Evolutionary conservation across 2,888 invertebrate genomes (phyloP), one percentile per base, ranked within the genome.

Genomic region (Dynastes hyllus): DNA sequence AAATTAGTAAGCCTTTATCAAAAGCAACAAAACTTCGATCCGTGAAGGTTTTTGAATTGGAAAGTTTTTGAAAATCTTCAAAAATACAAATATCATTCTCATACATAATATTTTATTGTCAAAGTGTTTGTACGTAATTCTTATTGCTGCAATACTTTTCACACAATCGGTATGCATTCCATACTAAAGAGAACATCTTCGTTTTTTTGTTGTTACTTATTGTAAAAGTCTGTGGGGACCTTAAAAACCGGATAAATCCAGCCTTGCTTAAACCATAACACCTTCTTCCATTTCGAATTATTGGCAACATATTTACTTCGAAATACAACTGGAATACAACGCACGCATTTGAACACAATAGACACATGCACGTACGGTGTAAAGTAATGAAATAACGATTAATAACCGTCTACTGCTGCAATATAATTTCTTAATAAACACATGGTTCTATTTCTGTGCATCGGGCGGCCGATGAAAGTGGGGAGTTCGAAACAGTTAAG

Each of bases 371-470:
- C 8, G 32, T 8, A 37, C 37, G 37, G 6, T n/a, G 51, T 9
- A 11, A 11, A 32, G 32, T 4, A 71, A 71, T 55, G 32, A 71
- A 29, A 71, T n/a, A 37, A 71, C 29, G 55, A 71, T 71, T 71
- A 37, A 71, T 58, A 58, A 71, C n/a, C 16, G 58, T 71, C 71
- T 37, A 13, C 37, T 16, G 71, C 55, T 58, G 71, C 71, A 58
- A 37, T 53, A 53, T 71, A 71, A 55, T 58, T 71, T 51, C 55
- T 71, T 58, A 71, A 71, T 71, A 71, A 71, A 71, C 71, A 71
- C 13, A 55, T 9, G 53, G 32, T n/a, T 71, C 71, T 71, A 71
- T 71, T 71, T 71, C 55, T 71, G 53, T 29, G 37, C 71, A 40
- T 27, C 71, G 69, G 69, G 11, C 51, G 51, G n/a, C 37, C n/a